phyloP scores from a whole-genome alignment of 2,113 vertebrate species.

The Apodemus speciosus region DNA sequence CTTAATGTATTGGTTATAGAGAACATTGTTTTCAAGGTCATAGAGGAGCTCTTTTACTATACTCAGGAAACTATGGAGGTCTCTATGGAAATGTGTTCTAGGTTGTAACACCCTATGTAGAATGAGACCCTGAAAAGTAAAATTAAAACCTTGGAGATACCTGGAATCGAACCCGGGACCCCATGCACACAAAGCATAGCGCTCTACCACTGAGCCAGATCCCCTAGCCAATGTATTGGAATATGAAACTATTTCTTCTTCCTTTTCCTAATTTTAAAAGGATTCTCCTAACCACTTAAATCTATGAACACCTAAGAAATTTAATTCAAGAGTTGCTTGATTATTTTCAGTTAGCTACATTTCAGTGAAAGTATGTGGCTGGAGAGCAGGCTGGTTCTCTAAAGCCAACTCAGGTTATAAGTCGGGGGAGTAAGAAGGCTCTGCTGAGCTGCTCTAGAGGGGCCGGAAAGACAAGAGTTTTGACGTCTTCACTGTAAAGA shows the following conservation, averaged over 20 bases:
- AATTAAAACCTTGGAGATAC: too few relatives aligned
- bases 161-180: too few relatives aligned
- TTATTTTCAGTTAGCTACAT: constrained; percentile 38
- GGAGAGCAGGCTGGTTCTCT: not conserved
- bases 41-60: too few relatives aligned
- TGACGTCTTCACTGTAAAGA: not conserved
- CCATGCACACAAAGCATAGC: too few relatives aligned
- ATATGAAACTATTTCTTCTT: not conserved
- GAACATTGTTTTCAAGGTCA: too few relatives aligned
- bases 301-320: not conserved
- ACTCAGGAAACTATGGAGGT: too few relatives aligned
- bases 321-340: not conserved
- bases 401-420: not conserved
- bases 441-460: not conserved
- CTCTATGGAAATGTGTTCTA: too few relatives aligned
- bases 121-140: too few relatives aligned
- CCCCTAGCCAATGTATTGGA: too few relatives aligned
- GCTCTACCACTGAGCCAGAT: too few relatives aligned
- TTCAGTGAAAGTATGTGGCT: constrained; percentile 16
- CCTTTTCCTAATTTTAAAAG: not conserved
- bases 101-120: too few relatives aligned
- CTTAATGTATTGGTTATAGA: constrained; percentile 21
- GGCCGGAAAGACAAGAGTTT: not conserved
- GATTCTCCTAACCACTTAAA: not conserved
- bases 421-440: not conserved